Conservation (phyloP, 2,113 vertebrate genomes). For the Leiothrix lutea region DNA sequence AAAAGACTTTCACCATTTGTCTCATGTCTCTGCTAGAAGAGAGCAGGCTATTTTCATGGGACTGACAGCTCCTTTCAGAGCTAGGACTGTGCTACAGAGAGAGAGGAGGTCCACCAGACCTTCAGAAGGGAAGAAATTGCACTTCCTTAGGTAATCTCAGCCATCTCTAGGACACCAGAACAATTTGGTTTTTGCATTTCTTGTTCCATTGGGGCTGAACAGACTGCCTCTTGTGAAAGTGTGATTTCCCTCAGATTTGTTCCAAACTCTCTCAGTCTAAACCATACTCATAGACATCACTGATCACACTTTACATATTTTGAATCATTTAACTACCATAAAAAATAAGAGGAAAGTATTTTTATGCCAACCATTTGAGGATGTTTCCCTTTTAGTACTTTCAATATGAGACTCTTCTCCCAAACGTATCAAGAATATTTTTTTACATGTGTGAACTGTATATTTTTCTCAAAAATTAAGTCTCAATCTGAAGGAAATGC, state of each 20-base stretch:
- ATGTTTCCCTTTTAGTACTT: background rate
- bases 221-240: accelerated
- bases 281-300: background rate
- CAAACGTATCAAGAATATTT: background rate
- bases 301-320: background rate
- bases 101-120: background rate
- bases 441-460: background rate
- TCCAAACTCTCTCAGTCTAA: background rate
- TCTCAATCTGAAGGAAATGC: background rate
- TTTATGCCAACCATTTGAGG: background rate
- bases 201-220: background rate
- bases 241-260: background rate
- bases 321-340: background rate
- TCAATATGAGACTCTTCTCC: background rate
- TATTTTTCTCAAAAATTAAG: background rate
- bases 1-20: background rate
- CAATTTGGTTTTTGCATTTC: background rate
- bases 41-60: background rate
- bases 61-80: background rate
- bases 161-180: background rate
- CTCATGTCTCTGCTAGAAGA: background rate
- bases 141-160: background rate
- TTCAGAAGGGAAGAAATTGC: background rate
- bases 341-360: background rate
- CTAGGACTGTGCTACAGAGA: background rate